Evolutionary conservation across 2,113 vertebrate species (phyloP), one percentile per base, ranked within the genome.

Genomic region (Danio rerio): DNA sequence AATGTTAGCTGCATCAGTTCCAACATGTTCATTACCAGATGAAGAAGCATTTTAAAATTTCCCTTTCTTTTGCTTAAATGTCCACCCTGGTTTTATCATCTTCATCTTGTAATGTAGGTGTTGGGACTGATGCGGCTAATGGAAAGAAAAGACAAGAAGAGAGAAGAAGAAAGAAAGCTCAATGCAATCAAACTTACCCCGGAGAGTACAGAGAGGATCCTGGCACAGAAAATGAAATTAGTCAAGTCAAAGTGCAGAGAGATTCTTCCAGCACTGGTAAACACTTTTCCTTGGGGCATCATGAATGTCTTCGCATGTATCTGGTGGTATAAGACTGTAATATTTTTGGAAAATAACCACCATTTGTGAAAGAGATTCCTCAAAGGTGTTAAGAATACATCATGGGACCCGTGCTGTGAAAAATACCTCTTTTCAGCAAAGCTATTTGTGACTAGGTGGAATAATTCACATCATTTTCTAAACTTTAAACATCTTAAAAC

Each of bases 221-320:
- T 69, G 66, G 66, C 66, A 69, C 10, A 6, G 43, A 10, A 69
- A 69, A 69, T 69, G 9, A 69, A 69, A 69, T 49, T 20, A 47
- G 43, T 69, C 9, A n/a, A 69, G 45, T 18, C 10, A 49, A 69
- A 69, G 43, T 47, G 66, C 43, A 20, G 66, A 69, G 43, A 18
- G 43, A 69, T 69, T 49, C n/a, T 47, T 69, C 66, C 66, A 20
- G 43, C n/a, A 9, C 66, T 69, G 43, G 66, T 49, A 49, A 74
- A 55, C 50, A 55, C 40, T 11, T 75, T 45, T 18, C 43, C 40
- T 75, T 58, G 58, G 42, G 53, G 72, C n/a, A 75, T 75, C 3
- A 31, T 59, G 72, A n/a, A n/a, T n/a, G 42, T 43, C 72, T 59
- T 58, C 72, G 59, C 16, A 47, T 59, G 55, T 47, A 74, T 74